Conservation (phyloP, 35 echinoderm and acorn worm genomes). For the Ptychodera flava region DNA sequence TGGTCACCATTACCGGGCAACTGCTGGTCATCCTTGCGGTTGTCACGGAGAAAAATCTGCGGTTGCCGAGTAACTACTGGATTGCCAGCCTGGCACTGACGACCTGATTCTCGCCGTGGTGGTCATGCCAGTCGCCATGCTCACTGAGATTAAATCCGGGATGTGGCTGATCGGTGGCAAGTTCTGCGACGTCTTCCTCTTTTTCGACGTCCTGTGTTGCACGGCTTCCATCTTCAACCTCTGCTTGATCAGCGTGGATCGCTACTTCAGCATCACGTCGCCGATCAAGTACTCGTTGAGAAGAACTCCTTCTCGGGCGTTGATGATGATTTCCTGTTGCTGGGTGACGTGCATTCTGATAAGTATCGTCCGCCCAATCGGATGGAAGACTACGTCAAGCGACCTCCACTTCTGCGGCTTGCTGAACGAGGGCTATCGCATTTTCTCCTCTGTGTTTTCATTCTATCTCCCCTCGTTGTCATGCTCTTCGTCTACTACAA, state of each 20-base stretch:
- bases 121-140: slow-evolving; percentile 38
- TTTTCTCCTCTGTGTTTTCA: slow-evolving; percentile 38
- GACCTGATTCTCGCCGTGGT: slow-evolving; percentile 12
- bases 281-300: slow-evolving; percentile 58
- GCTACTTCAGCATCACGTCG: slow-evolving; percentile 68
- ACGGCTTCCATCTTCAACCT: slow-evolving; percentile 90
- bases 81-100: slow-evolving; percentile 61
- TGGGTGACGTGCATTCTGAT: slow-evolving; percentile 53
- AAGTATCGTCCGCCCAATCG: slow-evolving; percentile 14
- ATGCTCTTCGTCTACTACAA: slow-evolving; percentile 64
- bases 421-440: slow-evolving; percentile 28
- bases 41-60: slow-evolving; percentile 36
- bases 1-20: slow-evolving; percentile 33
- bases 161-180: slow-evolving; percentile 57
- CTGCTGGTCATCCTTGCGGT: slow-evolving; percentile 78
- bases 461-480: slow-evolving; percentile 42
- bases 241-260: slow-evolving; percentile 79
- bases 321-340: slow-evolving; percentile 24
- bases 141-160: slow-evolving; percentile 59
- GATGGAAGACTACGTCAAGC: not conserved
- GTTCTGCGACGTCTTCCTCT: slow-evolving; percentile 76
- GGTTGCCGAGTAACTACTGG: slow-evolving; percentile 62
- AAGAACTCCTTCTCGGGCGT: slow-evolving; percentile 35
- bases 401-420: slow-evolving; percentile 23
- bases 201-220: slow-evolving; percentile 82